Conservation (phyloP, 2,797 vertebrate genomes). For the Urocyon cinereoargenteus region DNA sequence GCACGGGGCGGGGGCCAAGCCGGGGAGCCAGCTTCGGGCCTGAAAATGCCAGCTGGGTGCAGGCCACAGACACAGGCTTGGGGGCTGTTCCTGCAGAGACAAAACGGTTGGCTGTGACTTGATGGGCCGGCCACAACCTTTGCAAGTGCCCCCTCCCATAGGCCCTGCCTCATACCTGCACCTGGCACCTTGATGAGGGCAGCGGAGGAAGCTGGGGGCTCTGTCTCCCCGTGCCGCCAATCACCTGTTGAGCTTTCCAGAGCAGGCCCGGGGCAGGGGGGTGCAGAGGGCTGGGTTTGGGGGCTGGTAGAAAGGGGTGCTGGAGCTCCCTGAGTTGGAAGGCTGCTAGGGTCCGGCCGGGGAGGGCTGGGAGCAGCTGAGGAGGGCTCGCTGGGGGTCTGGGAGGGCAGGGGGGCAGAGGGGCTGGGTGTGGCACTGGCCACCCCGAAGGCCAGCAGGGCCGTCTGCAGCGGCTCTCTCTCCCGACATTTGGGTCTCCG, state of each 20-base stretch:
- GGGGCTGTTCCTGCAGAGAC: conserved; percentile 81
- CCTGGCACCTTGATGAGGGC: conserved; percentile 77
- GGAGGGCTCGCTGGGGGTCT: conserved; percentile 71
- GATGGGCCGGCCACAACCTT: rapidly evolving
- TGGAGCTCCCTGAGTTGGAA: not conserved
- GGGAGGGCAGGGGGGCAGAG: conserved; percentile 57
- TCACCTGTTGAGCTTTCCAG: not conserved
- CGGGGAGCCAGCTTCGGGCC: conserved; percentile 88
- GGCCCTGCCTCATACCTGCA: conserved; percentile 67
- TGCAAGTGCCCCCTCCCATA: rapidly evolving
- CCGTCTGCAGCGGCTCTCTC: conserved; percentile 89
- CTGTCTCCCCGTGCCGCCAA: not conserved
- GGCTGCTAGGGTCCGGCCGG: conserved; percentile 11
- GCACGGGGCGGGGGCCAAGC: conserved; percentile 66
- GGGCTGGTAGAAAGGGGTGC: not conserved
- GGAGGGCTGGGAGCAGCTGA: not conserved
- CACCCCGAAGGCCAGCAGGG: conserved; percentile 85
- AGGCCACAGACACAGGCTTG: conserved; percentile 87
- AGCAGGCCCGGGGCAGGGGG: not conserved
- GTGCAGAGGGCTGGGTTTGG: rapidly evolving
- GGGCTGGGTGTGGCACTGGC: conserved; percentile 35
- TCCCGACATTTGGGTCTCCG: conserved; percentile 92
- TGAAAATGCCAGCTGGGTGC: conserved; percentile 89
- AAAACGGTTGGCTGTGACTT: not conserved
- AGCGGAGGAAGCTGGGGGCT: not conserved